phyloP scores from a whole-genome alignment of 2,797 vertebrate species.

The Triplophysa bombifrons region DNA sequence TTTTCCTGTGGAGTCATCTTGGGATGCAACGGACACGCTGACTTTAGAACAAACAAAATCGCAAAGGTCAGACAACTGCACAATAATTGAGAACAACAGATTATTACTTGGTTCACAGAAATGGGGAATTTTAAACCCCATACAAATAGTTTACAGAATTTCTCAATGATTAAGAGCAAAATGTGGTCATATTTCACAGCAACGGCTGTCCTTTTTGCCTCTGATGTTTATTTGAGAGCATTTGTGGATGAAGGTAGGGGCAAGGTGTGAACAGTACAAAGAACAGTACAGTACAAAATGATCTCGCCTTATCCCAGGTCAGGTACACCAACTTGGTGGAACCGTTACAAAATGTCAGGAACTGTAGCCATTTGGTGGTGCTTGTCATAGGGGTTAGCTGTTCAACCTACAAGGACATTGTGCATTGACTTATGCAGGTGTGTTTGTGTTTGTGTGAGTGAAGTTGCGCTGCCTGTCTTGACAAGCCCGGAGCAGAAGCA shows the following conservation, averaged over 20 bases:
- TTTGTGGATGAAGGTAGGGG: conserved; percentile 11
- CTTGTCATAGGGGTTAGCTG: conserved; percentile 13
- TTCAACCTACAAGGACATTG: conserved; percentile 31
- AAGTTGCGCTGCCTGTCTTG: conserved; percentile 58
- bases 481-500: conserved; percentile 59
- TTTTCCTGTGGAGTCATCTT: conserved; percentile 94
- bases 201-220: conserved; percentile 28
- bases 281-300: neutral
- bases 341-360: conserved; percentile 28
- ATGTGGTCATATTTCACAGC: conserved; percentile 45
- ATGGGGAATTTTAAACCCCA: conserved; percentile 9
- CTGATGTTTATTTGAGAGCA: neutral
- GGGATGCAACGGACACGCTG: conserved; percentile 79
- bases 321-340: neutral
- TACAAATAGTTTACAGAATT: conserved; percentile 50
- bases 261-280: conserved; percentile 14
- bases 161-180: neutral
- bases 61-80: conserved; percentile 23
- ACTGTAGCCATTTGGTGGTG: conserved; percentile 18
- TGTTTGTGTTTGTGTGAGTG: conserved; percentile 40
- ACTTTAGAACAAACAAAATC: conserved; percentile 66
- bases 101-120: neutral
- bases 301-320: neutral
- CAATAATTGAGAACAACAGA: neutral
- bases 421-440: conserved; percentile 48